Conservation (phyloP, 2,888 invertebrate species). For the Lingula anatina region DNA sequence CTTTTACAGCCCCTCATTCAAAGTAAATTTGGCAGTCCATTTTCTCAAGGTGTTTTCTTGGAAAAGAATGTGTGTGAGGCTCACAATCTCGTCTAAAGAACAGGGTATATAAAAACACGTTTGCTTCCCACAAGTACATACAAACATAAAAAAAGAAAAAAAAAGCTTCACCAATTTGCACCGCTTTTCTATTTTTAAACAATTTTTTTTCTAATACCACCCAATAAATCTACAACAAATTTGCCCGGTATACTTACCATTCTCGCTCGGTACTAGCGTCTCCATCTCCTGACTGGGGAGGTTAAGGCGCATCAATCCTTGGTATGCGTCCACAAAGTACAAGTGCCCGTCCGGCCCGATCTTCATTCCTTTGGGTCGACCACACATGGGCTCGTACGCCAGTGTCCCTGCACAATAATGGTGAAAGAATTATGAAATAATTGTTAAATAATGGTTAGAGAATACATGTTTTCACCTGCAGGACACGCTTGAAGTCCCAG, state of each 20-base stretch:
- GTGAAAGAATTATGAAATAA: not conserved
- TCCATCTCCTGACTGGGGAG: conserved; percentile 12
- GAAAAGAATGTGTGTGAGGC: no score
- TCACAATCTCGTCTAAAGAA: no score
- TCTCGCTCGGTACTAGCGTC: conserved; percentile 15
- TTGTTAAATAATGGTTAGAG: conserved; percentile 15
- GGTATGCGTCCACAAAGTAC: conserved; percentile 25
- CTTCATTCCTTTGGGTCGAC: conserved; percentile 33
- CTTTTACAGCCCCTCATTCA: no score
- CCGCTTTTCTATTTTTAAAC: no score
- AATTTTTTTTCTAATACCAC: not conserved
- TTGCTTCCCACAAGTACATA: no score
- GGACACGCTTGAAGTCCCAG: conserved; percentile 15
- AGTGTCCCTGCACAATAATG: conserved; percentile 14
- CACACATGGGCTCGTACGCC: conserved; percentile 24
- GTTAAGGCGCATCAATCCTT: conserved; percentile 20
- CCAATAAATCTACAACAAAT: not conserved
- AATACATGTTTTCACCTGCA: conserved; percentile 18
- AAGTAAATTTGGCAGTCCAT: no score
- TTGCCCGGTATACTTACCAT: conserved; percentile 9
- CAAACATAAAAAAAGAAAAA: no score
- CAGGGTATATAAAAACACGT: no score
- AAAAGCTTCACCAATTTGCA: no score
- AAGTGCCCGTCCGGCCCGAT: conserved; percentile 17
- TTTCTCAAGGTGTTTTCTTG: no score